Percentiles rank a stretch among this genome's conserved stretches.
These are phyloP conservation scores for Calliopum simillimum DNA, from an alignment of 2,888 invertebrate genomes.

Conservation along the genomic window DNA sequence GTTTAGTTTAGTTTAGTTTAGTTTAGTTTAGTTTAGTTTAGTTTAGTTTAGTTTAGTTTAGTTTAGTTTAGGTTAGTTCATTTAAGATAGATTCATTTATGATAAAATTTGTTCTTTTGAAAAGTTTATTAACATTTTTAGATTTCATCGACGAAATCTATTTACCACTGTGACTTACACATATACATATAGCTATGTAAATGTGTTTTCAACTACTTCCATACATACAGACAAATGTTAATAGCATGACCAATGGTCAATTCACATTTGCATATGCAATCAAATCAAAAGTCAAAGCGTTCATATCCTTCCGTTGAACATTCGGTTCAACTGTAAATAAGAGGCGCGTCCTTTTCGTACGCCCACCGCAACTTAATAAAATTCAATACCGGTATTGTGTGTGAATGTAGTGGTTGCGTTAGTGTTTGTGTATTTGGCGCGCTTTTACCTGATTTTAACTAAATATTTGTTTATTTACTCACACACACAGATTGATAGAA, in stretches of 20 bases:
- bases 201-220: background rate
- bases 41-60: too few species aligned
- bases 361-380: conserved; percentile 26
- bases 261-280: conserved; percentile 60
- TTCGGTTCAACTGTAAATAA: background rate
- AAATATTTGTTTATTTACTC: conserved; percentile 29
- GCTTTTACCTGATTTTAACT: conserved; percentile 27
- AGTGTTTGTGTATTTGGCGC: background rate
- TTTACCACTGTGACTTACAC: too few species aligned
- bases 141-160: too few species aligned
- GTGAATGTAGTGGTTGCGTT: background rate
- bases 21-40: too few species aligned
- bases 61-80: too few species aligned
- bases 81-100: too few species aligned
- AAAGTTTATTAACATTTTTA: too few species aligned
- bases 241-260: conserved; percentile 41
- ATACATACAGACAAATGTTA: background rate
- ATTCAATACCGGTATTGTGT: background rate
- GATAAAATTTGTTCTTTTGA: too few species aligned
- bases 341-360: conserved; percentile 26
- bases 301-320: background rate
- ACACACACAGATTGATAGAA: conserved; percentile 1
- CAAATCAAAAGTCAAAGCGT: conserved; percentile 48
- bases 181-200: too few species aligned
- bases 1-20: too few species aligned